A percentile compares a stretch with the other conserved stretches of the same genome.
Evolutionary conservation across 92 coral and sea anemone genomes (phyloP).

Genomic region (Bergia sp.): DNA sequence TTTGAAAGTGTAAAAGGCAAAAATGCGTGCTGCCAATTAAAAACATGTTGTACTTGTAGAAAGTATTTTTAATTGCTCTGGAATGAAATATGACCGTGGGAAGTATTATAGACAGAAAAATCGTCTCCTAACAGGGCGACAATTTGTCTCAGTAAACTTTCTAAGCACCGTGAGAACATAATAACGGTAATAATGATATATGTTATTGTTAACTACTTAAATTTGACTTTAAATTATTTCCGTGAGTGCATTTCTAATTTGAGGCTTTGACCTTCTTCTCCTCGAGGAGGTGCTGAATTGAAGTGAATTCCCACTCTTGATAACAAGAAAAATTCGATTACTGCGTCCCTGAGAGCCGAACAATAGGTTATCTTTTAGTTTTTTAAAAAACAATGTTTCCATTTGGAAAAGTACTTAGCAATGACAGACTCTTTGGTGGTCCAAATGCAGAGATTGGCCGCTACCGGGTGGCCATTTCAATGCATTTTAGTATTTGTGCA

Average conservation of each 20-base stretch:
- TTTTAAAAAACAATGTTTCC: not conserved
- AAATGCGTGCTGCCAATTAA: not conserved
- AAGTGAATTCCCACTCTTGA: not conserved
- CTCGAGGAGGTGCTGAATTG: conserved; percentile 8
- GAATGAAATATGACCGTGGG: conserved; percentile 40
- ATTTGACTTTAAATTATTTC: conserved; percentile 32
- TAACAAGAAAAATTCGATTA: not conserved
- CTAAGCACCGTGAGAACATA: conserved; percentile 45
- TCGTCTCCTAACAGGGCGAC: conserved; percentile 40
- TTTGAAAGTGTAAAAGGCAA: no score
- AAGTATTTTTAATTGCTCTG: not conserved
- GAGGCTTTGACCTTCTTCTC: not conserved
- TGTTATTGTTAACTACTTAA: conserved; percentile 16
- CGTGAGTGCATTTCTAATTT: conserved; percentile 17
- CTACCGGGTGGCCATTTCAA: not conserved
- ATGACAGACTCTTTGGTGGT: not conserved
- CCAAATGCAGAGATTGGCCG: not conserved
- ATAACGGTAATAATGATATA: not conserved
- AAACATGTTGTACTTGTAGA: not conserved
- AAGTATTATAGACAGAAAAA: conserved; percentile 19
- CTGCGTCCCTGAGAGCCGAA: no score
- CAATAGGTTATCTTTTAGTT: conserved; percentile 3
- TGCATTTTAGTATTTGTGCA: not conserved
- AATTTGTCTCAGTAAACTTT: conserved; percentile 37
- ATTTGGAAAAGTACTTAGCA: conserved; percentile 11